A percentile compares a stretch with the other conserved stretches of the same genome.
Conservation (phyloP, 2,888 invertebrate species). For the Lysandra bellargus region DNA sequence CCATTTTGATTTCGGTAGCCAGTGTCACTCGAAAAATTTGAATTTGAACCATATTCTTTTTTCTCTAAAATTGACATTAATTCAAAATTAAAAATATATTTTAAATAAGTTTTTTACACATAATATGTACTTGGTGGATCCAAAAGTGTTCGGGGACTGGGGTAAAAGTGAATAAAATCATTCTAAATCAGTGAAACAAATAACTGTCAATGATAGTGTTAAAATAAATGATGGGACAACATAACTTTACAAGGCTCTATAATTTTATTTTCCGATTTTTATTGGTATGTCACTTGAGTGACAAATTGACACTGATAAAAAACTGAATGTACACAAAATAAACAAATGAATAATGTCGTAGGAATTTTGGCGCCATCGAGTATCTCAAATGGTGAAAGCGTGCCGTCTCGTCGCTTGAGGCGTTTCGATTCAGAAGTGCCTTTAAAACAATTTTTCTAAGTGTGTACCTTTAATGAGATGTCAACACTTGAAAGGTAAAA, state of each 20-base stretch:
- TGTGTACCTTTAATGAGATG: background rate
- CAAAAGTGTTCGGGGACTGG: too few relatives aligned
- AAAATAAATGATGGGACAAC: background rate
- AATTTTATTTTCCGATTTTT: background rate
- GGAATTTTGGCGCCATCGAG: constrained; percentile 72
- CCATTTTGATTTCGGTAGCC: background rate
- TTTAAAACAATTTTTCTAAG: constrained; percentile 2
- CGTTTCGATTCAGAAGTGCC: constrained; percentile 37
- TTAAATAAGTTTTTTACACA: too few relatives aligned
- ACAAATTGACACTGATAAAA: constrained; percentile 16
- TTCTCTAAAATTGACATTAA: too few relatives aligned
- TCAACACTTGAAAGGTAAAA: background rate
- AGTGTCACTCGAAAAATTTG: background rate
- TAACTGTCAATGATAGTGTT: background rate
- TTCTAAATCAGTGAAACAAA: background rate
- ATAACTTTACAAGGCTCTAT: background rate
- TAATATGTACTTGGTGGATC: too few relatives aligned
- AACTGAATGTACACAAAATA: constrained; percentile 3
- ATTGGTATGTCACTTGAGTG: background rate
- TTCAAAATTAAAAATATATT: too few relatives aligned
- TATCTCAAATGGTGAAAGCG: constrained; percentile 60
- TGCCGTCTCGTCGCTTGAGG: constrained; percentile 53
- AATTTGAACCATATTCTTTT: too few relatives aligned
- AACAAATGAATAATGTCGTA: constrained; percentile 53
- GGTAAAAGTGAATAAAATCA: background rate